phyloP scores from a whole-genome alignment of 2,797 vertebrate genomes.

The Alcedo quadribrachys region DNA sequence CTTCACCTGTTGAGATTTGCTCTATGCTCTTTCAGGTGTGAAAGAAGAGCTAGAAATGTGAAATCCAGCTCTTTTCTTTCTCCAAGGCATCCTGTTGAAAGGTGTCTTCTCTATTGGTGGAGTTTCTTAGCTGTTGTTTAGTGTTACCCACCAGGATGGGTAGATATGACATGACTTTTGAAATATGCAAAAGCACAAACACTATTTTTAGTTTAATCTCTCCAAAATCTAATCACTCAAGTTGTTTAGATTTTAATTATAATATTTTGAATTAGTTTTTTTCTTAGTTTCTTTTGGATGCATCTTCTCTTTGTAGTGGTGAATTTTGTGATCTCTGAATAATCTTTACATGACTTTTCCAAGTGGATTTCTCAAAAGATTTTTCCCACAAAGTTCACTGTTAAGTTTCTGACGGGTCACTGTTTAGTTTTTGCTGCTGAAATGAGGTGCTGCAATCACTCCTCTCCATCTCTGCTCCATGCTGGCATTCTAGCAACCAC shows the following conservation, averaged over 20 bases:
- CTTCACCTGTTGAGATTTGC: not conserved
- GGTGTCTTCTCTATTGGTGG: not conserved
- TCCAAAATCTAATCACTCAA: not conserved
- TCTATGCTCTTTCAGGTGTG: not conserved
- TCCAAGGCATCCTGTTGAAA: not conserved
- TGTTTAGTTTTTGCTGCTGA: not conserved
- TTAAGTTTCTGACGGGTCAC: not conserved
- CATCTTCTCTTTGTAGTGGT: not conserved
- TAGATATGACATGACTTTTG: fast-evolving
- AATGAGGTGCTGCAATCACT: not conserved
- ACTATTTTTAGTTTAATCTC: not conserved
- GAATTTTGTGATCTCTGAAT: not conserved
- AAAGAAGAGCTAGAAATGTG: not conserved
- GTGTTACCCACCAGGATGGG: not conserved
- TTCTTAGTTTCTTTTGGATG: not conserved
- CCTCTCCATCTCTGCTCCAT: not conserved
- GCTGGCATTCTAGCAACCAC: not conserved
- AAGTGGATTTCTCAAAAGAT: not conserved
- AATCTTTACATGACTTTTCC: not conserved
- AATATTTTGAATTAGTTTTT: not conserved
- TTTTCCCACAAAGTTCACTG: not conserved
- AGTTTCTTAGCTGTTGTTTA: not conserved
- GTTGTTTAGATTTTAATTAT: not conserved
- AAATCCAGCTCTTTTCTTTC: not conserved
- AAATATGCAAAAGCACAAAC: not conserved